Evolutionary conservation across 2,797 vertebrate genomes (phyloP).

Genomic region (Anguilla marmorata): DNA sequence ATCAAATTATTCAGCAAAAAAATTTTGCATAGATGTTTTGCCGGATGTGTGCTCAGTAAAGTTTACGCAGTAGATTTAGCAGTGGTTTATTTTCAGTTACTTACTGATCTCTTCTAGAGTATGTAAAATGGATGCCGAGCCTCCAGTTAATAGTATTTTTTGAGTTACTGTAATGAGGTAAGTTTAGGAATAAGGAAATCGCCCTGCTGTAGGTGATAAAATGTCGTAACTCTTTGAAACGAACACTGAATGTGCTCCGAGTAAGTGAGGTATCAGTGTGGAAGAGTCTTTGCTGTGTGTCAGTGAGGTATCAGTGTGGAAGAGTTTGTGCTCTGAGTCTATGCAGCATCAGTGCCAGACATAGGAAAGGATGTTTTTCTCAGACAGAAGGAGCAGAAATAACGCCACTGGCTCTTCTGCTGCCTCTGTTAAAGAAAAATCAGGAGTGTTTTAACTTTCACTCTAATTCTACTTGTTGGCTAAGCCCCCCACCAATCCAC

Average conservation of each 20-base stretch:
- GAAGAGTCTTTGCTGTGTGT: background rate
- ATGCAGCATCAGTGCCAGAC: background rate
- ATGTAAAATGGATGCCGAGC: too few species aligned
- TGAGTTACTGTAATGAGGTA: background rate
- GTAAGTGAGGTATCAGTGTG: background rate
- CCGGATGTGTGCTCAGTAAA: background rate
- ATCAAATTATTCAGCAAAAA: background rate
- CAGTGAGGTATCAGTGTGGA: conserved; percentile 36
- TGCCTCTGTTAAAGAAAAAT: conserved; percentile 39
- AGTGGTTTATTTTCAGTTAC: background rate
- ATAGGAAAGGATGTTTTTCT: conserved; percentile 49
- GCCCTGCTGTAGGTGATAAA: too few species aligned
- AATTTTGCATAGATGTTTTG: background rate
- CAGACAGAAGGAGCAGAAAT: conserved; percentile 42
- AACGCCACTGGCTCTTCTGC: conserved; percentile 35
- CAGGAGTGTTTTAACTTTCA: conserved; percentile 39
- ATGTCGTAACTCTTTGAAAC: background rate
- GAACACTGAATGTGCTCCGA: background rate
- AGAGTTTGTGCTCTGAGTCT: conserved; percentile 34
- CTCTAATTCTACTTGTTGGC: background rate
- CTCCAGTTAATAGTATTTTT: too few species aligned
- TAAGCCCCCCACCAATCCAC: background rate
- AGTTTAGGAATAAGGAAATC: background rate
- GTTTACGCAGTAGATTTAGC: background rate
- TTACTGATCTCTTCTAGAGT: background rate